Evolutionary conservation across 2,113 vertebrate species (phyloP).

Genomic region (Blennius ocellaris): DNA sequence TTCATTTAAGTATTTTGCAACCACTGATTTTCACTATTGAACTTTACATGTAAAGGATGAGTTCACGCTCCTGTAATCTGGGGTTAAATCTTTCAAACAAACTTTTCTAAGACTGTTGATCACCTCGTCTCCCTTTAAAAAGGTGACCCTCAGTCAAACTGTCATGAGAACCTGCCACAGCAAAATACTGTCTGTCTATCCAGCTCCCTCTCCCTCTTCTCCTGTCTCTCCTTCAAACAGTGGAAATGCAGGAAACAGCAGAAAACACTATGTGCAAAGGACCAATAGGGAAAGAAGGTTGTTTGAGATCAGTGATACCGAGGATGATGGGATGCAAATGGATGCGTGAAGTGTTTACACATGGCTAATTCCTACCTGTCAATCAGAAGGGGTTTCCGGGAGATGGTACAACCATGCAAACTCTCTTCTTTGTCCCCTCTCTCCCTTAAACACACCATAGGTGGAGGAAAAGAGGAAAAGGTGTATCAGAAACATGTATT

Average conservation of each 20-base stretch:
- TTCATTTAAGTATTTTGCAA: too few relatives aligned
- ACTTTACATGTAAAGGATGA: background rate
- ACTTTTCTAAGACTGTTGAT: background rate
- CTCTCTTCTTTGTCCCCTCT: too few relatives aligned
- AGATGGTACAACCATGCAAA: constrained; percentile 39
- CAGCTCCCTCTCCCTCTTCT: background rate
- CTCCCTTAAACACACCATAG: constrained; percentile 27
- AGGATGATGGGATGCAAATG: constrained; percentile 78
- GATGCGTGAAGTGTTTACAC: constrained; percentile 75
- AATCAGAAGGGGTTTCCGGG: constrained; percentile 66
- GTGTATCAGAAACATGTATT: background rate
- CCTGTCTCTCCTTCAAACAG: constrained; percentile 25
- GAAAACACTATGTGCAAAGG: constrained; percentile 35
- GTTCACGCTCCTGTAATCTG: background rate
- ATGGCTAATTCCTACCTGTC: constrained; percentile 78
- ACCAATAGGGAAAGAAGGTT: constrained; percentile 27
- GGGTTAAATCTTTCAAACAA: constrained; percentile 1
- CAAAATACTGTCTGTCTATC: background rate
- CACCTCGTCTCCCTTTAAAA: constrained; percentile 13
- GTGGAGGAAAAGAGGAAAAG: constrained; percentile 17
- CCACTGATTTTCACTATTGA: background rate
- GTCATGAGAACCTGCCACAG: constrained; percentile 8
- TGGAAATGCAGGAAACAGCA: constrained; percentile 59
- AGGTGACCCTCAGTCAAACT: constrained; percentile 58
- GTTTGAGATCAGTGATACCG: constrained; percentile 50